Percentiles rank a stretch among this genome's conserved stretches.
phyloP scores from a whole-genome alignment of 2,797 vertebrate species.

The Tenualosa thibaudeaui region DNA sequence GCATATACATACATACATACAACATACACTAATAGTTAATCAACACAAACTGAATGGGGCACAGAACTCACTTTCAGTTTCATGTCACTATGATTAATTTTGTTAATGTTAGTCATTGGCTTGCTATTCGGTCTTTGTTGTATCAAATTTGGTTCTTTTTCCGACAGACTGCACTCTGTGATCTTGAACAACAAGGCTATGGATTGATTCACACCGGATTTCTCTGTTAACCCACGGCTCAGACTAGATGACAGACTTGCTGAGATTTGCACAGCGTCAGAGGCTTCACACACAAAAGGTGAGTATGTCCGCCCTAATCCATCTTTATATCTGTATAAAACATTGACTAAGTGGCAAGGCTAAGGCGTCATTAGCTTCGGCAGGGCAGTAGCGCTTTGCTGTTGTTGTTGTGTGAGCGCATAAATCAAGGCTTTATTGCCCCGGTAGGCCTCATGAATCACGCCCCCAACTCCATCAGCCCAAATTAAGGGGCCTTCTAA shows the following conservation, averaged over 20 bases:
- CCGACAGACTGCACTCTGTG: no score
- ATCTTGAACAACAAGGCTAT: no score
- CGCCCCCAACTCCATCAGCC: slow-evolving; percentile 59
- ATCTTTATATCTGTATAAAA: slow-evolving; percentile 73
- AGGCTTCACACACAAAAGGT: slow-evolving; percentile 45
- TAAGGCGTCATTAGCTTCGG: slow-evolving; percentile 73
- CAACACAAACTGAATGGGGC: no score
- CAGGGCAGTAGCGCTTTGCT: slow-evolving; percentile 59
- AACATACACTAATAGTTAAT: no score
- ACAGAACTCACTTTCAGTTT: no score
- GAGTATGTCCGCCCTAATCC: slow-evolving; percentile 55
- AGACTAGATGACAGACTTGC: neutral
- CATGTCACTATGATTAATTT: no score
- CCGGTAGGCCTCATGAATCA: slow-evolving; percentile 69
- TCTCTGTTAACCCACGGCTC: neutral
- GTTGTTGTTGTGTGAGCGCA: slow-evolving; percentile 57
- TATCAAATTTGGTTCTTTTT: no score
- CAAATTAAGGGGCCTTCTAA: slow-evolving; percentile 73
- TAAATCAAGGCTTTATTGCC: slow-evolving; percentile 77
- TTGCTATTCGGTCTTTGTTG: no score
- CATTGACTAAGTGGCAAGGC: slow-evolving; percentile 70
- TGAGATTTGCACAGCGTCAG: slow-evolving; percentile 40
- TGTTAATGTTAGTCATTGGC: no score
- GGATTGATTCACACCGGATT: no score
- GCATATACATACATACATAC: no score